phyloP scores from a whole-genome alignment of 2,797 vertebrate genomes.

The Sciurus carolinensis region DNA sequence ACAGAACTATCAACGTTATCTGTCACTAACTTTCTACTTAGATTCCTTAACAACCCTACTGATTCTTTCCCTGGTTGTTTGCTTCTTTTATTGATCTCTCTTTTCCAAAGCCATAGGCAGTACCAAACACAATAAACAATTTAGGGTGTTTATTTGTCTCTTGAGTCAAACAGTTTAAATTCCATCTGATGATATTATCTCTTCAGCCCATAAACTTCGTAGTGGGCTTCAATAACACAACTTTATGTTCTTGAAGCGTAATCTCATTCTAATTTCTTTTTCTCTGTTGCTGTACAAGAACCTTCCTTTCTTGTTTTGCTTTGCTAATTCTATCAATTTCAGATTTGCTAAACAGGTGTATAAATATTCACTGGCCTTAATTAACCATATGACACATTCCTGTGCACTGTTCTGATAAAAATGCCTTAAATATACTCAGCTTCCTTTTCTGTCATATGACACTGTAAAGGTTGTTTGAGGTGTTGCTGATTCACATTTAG shows the following conservation, averaged over 20 bases:
- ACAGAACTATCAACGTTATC: conserved; percentile 37
- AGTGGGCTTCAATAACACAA: conserved; percentile 62
- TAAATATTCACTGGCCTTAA: conserved; percentile 76
- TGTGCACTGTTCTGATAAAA: conserved; percentile 13
- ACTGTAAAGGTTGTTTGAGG: conserved; percentile 44
- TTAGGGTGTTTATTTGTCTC: conserved; percentile 76
- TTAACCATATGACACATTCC: conserved; percentile 73
- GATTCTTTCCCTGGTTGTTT: conserved; percentile 73
- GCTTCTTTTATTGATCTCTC: conserved; percentile 69
- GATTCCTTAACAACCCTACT: conserved; percentile 24
- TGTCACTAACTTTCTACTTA: conserved; percentile 70
- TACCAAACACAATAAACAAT: conserved; percentile 75
- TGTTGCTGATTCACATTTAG: conserved; percentile 63
- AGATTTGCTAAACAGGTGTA: conserved; percentile 75
- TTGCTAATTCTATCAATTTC: conserved; percentile 54
- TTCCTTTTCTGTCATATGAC: conserved; percentile 55
- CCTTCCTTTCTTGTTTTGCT: conserved; percentile 59
- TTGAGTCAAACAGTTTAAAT: conserved; percentile 75
- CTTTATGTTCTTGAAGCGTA: conserved; percentile 73
- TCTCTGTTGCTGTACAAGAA: conserved; percentile 69
- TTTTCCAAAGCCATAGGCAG: conserved; percentile 57
- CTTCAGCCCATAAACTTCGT: conserved; percentile 79
- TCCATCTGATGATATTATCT: conserved; percentile 72
- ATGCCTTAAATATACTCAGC: conserved; percentile 52
- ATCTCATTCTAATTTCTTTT: conserved; percentile 77